Evolutionary conservation across 2,797 vertebrate species (phyloP), one percentile per base, ranked within the genome.

Genomic region (Pseudochaenichthys georgianus): DNA sequence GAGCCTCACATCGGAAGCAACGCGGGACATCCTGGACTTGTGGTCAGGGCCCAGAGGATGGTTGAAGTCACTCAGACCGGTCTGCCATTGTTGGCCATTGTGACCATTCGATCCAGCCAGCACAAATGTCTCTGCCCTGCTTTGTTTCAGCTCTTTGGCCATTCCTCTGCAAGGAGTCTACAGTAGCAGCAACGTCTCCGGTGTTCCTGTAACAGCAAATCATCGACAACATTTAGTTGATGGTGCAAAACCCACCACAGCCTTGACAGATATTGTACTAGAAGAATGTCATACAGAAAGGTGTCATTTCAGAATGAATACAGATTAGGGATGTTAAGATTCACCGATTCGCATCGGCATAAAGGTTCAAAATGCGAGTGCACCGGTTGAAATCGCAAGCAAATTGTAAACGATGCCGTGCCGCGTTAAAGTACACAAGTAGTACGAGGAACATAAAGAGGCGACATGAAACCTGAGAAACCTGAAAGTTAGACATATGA

Each of bases 1-100:
- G 0, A 96, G 94, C 66, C 93, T 94, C 87, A 96, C 92, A 10
- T 93, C 81, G 0, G 80, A 80, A 11, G 89, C 63, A 6, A 94
- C 89, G 0, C 91, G 84, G 64, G 90, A 74, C 88, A 93, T 92
- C 19, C 88, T 88, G 0, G 94, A 92, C 69, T 19, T 60, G 48
- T 64, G 81, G 74, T 86, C 78, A 1, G 64, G 0, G 5, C 65
- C 78, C 0, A 55, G 42, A 17, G 79, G 45, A 28, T 81, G 84
- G 53, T 51, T 78, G 45, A 42, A 10, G 21, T 68, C 77, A 72
- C 84, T 82, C 73, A 88, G 4, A 3, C 64, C 67, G 11, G 92
- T 31, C 59, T 90, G 64, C 83, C 91, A 91, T 69, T 90, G 87
- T 28, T 89, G 91, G 42, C 89, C 93, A 41, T 91, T 93, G 34